Percentiles rank a stretch among this genome's conserved stretches.
Conservation (phyloP, 2,797 vertebrate species). For the Threskiornis aethiopicus region DNA sequence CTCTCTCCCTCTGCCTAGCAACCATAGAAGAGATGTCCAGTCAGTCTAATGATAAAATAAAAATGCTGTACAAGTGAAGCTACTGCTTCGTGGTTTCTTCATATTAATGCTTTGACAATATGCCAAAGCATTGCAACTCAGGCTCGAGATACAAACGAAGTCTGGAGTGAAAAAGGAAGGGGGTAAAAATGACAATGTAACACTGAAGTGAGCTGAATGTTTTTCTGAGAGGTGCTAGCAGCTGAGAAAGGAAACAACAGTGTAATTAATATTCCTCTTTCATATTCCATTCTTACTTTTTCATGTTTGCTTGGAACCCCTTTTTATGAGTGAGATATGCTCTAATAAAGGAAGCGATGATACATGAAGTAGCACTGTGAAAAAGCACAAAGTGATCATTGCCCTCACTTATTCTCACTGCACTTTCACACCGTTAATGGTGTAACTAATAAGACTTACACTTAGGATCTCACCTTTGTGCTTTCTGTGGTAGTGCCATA, state of each 20-base stretch:
- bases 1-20: not conserved
- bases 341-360: not conserved
- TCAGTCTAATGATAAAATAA: conserved; percentile 34
- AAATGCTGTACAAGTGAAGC: not conserved
- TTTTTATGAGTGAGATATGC: not conserved
- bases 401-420: not conserved
- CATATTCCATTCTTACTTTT: not conserved
- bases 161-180: not conserved
- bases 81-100: conserved; percentile 21
- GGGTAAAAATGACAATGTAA: not conserved
- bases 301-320: not conserved
- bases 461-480: not conserved
- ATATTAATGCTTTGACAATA: conserved; percentile 21
- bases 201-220: not conserved
- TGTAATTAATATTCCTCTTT: not conserved
- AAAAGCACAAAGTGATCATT: not conserved
- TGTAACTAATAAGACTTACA: not conserved
- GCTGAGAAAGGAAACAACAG: not conserved
- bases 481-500: not conserved
- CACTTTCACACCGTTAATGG: not conserved
- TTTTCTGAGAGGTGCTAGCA: not conserved
- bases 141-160: not conserved
- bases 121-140: not conserved
- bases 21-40: not conserved
- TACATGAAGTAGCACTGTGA: not conserved